Conservation (phyloP, 37 sponge, comb jelly and placozoan genomes). For the Hexactinellida sp. region DNA sequence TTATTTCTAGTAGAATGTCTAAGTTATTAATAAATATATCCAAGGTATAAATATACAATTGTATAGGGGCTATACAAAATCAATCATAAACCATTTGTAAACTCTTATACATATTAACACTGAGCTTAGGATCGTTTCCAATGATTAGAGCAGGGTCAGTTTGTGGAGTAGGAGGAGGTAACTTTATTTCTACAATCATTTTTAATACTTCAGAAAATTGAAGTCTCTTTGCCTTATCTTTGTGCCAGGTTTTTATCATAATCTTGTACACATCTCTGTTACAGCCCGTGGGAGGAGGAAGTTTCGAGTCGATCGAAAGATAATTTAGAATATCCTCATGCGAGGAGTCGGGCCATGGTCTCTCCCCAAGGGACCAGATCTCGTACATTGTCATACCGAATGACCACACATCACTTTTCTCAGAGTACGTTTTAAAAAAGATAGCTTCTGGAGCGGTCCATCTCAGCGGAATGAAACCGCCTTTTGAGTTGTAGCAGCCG, state of each 20-base stretch:
- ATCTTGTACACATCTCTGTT: neutral
- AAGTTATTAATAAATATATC: too few species aligned
- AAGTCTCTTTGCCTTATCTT: neutral
- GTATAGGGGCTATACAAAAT: too few species aligned
- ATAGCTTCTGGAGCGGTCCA: neutral
- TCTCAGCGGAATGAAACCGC: neutral
- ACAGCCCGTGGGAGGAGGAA: neutral
- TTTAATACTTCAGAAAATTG: neutral
- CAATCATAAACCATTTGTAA: neutral
- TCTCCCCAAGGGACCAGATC: neutral
- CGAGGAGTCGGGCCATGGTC: neutral
- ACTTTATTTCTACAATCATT: neutral
- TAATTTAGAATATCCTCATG: neutral
- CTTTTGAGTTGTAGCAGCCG: neutral
- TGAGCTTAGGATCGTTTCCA: neutral
- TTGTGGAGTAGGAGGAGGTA: neutral
- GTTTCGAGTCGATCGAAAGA: neutral
- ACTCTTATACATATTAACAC: neutral
- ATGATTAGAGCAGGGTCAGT: neutral
- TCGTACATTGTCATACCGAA: conserved; percentile 12
- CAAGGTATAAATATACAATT: too few species aligned
- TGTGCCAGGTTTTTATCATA: neutral
- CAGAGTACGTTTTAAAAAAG: neutral
- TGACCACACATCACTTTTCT: neutral
- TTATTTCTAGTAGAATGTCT: too few species aligned